Evolutionary conservation across 2,113 vertebrate genomes (phyloP).

Genomic region (Larimichthys polyactis): DNA sequence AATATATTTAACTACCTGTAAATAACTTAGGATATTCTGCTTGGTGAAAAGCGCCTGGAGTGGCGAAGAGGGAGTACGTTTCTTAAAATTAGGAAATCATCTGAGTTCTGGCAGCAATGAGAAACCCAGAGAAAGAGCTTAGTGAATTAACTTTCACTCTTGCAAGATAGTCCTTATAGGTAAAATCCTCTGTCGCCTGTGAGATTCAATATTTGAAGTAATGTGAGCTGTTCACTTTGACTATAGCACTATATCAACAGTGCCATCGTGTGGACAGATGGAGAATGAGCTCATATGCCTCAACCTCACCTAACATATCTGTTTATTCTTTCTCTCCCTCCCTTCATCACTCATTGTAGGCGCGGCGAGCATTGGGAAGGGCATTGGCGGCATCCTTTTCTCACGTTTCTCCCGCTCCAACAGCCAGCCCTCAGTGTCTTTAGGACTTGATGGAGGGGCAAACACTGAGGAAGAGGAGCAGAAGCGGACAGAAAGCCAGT

Average conservation of each 20-base stretch:
- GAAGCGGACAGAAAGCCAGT: constrained; percentile 83
- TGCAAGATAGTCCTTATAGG: neutral
- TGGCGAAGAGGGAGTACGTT: neutral
- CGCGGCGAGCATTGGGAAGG: constrained; percentile 96
- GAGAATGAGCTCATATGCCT: neutral
- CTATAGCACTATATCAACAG: constrained; percentile 10
- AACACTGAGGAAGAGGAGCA: constrained; percentile 90
- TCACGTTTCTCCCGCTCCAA: constrained; percentile 94
- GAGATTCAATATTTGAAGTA: neutral
- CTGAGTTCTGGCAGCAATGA: neutral
- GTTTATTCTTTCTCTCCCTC: neutral
- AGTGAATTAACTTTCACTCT: neutral
- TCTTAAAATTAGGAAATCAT: neutral
- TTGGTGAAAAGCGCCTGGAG: neutral
- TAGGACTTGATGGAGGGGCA: constrained; percentile 77
- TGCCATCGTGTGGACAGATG: constrained; percentile 67
- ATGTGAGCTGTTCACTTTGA: neutral
- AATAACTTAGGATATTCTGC: neutral
- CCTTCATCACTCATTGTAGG: constrained; percentile 78
- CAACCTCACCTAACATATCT: neutral
- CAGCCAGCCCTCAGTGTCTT: constrained; percentile 80
- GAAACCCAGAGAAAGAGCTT: neutral
- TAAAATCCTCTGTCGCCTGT: constrained; percentile 1
- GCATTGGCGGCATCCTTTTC: constrained; percentile 96
- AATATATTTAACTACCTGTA: neutral